Evolutionary conservation across 2,888 invertebrate species (phyloP), one percentile per base, ranked within the genome.

Genomic region (Eupithecia dodoneata): DNA sequence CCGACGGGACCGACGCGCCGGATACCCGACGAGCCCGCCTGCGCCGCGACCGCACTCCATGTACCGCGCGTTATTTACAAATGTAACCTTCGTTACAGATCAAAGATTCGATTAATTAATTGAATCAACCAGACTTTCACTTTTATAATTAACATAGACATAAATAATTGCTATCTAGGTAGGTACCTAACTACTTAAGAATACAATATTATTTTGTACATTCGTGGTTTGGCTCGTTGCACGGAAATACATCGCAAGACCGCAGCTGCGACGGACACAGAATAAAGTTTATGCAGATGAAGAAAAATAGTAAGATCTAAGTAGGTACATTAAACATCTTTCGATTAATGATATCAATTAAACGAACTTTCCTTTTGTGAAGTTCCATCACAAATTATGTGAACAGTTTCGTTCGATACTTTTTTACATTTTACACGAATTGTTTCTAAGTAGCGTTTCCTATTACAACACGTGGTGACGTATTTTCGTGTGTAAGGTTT

Each of bases 1-100:
- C 45, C 42, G 67, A 15, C 15, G 42, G 44, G 1, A 6, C 67
- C 67, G 67, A 30, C 30, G 30, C 30, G 30, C 30, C 52, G 13
- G 15, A 52, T 52, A 5, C 45, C 45, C 42, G 67, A 15, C 15
- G 42, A n/a, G 1, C 67, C 45, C 74, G 18, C 55, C 44, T 7
- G 30, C 15, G 59, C 10, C 45, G 63, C 72, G 63, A 45, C 18
- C 44, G 63, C 72, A 6, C 72, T 12, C 72, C 6, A 44, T 72
- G 30, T 12, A 41, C 72, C 44, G 10, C 2, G 30, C 41, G 0
- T 10, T 76, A 76, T 76, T 76, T 76, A 76, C 76, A 76, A 69
- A 15, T 67, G 67, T 15, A 44, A 44, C 12, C 45, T 47, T n/a
- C 18, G 12, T 73, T 69, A 67, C 47, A 47, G 15, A 73, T 15